Conservation (phyloP, 2,888 invertebrate species). For the Dynastes grantii region DNA sequence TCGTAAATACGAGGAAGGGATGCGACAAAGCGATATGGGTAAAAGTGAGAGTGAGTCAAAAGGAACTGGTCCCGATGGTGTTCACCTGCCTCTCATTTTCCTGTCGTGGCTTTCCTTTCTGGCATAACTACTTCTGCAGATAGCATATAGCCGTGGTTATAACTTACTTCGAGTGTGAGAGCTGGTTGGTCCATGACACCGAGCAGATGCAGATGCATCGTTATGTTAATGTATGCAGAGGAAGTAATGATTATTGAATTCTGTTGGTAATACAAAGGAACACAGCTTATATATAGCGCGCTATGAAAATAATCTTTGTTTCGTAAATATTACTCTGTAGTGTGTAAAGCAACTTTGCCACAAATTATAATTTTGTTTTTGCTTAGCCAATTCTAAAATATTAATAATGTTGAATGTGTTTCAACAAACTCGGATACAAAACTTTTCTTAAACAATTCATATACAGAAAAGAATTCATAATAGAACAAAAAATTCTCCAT, state of each 20-base stretch:
- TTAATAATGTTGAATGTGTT: no score
- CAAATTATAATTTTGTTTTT: no score
- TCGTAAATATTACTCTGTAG: no score
- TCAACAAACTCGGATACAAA: no score
- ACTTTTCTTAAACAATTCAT: no score
- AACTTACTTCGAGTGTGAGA: not conserved
- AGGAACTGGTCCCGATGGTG: slow-evolving; percentile 24
- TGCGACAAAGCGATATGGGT: slow-evolving; percentile 28
- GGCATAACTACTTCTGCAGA: not conserved
- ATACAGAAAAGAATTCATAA: no score
- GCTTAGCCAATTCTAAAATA: no score
- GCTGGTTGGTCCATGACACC: slow-evolving; percentile 48
- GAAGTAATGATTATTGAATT: not conserved
- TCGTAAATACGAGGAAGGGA: slow-evolving; percentile 17
- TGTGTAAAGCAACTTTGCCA: no score
- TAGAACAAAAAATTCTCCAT: no score
- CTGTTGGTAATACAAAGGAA: not conserved
- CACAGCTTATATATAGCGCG: no score
- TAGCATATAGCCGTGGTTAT: not conserved
- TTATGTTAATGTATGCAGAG: slow-evolving; percentile 57
- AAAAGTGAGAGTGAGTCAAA: slow-evolving; percentile 43
- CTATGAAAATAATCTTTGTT: no score
- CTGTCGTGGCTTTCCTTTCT: slow-evolving; percentile 8
- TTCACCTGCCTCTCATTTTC: slow-evolving; percentile 42
- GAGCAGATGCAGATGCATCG: slow-evolving; percentile 59